Percentiles rank a stretch among this genome's conserved stretches.
phyloP scores from a whole-genome alignment of 1,140 invertebrate genomes.

The Pteromalus puparum region DNA sequence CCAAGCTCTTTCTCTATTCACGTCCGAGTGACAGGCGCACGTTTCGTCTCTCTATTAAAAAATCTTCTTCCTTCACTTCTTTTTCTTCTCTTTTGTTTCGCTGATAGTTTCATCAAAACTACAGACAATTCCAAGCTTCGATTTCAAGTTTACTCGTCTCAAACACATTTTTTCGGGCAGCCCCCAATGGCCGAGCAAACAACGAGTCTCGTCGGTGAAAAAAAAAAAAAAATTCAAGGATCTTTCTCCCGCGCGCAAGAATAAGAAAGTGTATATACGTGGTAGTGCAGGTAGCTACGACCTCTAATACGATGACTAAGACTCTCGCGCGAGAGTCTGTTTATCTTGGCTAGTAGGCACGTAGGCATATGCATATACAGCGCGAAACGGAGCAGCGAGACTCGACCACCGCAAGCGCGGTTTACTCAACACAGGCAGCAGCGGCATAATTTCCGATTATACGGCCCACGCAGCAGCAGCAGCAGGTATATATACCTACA shows the following conservation, averaged over 20 bases:
- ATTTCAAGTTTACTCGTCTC: conserved; percentile 37
- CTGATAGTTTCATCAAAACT: not conserved
- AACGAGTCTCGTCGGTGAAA: too few species aligned
- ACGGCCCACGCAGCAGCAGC: not conserved
- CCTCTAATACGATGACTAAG: conserved; percentile 22
- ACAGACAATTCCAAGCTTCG: not conserved
- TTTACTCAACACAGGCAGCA: conserved; percentile 1
- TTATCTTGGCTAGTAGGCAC: conserved; percentile 15
- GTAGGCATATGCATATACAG: not conserved
- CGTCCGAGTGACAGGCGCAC: not conserved
- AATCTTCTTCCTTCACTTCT: too few species aligned
- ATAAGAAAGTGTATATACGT: not conserved
- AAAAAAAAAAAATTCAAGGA: not conserved
- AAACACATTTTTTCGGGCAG: conserved; percentile 34
- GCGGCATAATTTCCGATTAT: not conserved
- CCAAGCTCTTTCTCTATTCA: not conserved
- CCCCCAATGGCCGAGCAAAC: too few species aligned
- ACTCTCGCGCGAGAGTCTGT: not conserved
- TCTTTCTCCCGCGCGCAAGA: not conserved
- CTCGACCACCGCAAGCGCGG: not conserved
- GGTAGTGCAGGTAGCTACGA: not conserved
- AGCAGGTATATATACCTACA: not conserved
- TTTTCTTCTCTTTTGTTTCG: not conserved
- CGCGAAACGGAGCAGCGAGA: conserved; percentile 4
- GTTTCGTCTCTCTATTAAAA: too few species aligned